Evolutionary conservation across 2,888 invertebrate genomes (phyloP).

Genomic region (Diaperis boleti): DNA sequence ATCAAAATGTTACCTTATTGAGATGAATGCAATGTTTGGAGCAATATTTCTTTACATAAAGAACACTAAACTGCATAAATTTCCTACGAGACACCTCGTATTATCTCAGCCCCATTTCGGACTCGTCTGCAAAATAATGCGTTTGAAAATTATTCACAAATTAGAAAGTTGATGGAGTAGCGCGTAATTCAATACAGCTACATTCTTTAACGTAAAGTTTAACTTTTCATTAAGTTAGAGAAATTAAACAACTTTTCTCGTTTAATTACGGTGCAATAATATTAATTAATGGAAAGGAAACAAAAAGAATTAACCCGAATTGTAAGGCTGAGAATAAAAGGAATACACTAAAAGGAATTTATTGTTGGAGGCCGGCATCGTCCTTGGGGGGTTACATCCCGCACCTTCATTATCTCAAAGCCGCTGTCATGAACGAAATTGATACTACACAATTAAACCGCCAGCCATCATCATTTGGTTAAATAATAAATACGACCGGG

Average conservation of each 20-base stretch:
- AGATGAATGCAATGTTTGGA: too few species aligned
- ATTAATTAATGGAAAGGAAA: constrained; percentile 42
- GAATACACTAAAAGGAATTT: constrained; percentile 22
- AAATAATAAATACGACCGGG: constrained; percentile 20
- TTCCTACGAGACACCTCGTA: too few species aligned
- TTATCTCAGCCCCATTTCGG: not conserved
- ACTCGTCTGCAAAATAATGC: not conserved
- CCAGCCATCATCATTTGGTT: constrained; percentile 19
- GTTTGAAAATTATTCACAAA: constrained; percentile 16
- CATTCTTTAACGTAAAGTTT: constrained; percentile 31
- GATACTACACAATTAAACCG: constrained; percentile 25
- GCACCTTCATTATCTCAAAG: constrained; percentile 19
- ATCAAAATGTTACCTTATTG: too few species aligned
- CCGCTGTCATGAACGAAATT: constrained; percentile 17
- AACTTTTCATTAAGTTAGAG: constrained; percentile 41
- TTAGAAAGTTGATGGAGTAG: constrained; percentile 10
- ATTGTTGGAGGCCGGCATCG: constrained; percentile 9
- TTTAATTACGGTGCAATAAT: constrained; percentile 43
- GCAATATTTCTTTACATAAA: too few species aligned
- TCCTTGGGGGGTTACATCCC: constrained; percentile 23
- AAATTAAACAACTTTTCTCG: constrained; percentile 41
- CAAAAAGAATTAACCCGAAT: constrained; percentile 26
- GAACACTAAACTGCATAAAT: too few species aligned
- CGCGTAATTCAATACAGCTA: constrained; percentile 29
- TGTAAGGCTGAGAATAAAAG: constrained; percentile 8